Evolutionary conservation across 2,888 invertebrate genomes (phyloP).

Genomic region (Sarcophaga carnaria): DNA sequence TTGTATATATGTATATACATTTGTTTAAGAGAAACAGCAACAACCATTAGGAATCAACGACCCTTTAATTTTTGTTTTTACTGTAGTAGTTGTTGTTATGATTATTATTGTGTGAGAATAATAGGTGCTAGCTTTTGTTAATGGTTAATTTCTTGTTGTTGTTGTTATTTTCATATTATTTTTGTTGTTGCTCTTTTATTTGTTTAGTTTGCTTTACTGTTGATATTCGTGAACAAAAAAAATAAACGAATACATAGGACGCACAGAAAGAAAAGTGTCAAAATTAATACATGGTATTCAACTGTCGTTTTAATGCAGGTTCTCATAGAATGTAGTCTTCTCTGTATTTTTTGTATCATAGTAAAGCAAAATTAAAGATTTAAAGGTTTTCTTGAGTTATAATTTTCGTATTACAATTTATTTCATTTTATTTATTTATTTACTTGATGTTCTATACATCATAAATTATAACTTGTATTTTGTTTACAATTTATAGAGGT

Average conservation of each 20-base stretch:
- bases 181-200: conserved; percentile 17
- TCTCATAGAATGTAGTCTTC: conserved; percentile 32
- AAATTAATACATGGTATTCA: conserved; percentile 6
- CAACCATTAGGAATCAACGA: conserved; percentile 44
- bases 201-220: conserved; percentile 35
- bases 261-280: conserved; percentile 15
- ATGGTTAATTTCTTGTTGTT: conserved; percentile 1
- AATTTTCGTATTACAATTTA: too few relatives aligned
- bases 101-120: conserved; percentile 47
- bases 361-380: too few relatives aligned
- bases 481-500: too few relatives aligned
- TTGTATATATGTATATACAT: neutral
- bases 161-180: neutral
- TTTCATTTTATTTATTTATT: too few relatives aligned
- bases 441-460: too few relatives aligned
- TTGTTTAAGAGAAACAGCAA: conserved; percentile 8
- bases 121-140: conserved; percentile 39
- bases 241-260: conserved; percentile 3
- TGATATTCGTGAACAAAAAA: conserved; percentile 41
- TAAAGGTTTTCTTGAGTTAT: too few relatives aligned
- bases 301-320: conserved; percentile 17
- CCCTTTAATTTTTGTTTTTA: conserved; percentile 46
- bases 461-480: too few relatives aligned
- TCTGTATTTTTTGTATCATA: neutral
- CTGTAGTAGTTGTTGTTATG: conserved; percentile 7